These are phyloP conservation scores for Rhagonycha lutea DNA, from an alignment of 2,888 invertebrate species.

Conservation along the genomic window DNA sequence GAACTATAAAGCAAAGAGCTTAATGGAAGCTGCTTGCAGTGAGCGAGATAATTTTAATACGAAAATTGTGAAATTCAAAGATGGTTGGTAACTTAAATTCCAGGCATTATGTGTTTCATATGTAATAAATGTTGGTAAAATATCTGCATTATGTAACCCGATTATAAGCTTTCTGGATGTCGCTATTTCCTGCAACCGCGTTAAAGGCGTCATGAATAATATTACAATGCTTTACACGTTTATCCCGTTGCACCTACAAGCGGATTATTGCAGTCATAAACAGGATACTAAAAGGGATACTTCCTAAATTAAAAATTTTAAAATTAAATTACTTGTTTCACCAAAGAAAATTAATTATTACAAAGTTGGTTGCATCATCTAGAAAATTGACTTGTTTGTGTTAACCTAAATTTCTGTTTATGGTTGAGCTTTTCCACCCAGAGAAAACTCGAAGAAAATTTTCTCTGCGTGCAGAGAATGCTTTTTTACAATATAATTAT, in stretches of 20 bases:
- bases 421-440: no score
- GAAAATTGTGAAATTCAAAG: neutral
- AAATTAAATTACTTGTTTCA: neutral
- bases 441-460: no score
- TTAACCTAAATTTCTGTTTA: no score
- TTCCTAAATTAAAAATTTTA: neutral
- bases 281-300: neutral
- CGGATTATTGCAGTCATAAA: slow-evolving; percentile 9
- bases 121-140: slow-evolving; percentile 3
- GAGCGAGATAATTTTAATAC: neutral
- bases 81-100: neutral
- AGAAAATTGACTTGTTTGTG: no score
- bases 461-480: neutral
- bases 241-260: slow-evolving; percentile 30
- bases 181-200: slow-evolving; percentile 12
- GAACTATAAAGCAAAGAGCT: neutral
- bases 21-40: neutral
- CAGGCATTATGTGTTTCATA: slow-evolving; percentile 3
- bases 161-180: slow-evolving; percentile 1
- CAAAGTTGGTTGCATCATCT: neutral
- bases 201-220: slow-evolving; percentile 33
- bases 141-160: slow-evolving; percentile 4
- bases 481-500: neutral
- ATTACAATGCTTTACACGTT: slow-evolving; percentile 33
- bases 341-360: neutral